These are phyloP conservation scores for Hoplodrina ambigua DNA, from an alignment of 2,888 invertebrate genomes.

Conservation along the genomic window DNA sequence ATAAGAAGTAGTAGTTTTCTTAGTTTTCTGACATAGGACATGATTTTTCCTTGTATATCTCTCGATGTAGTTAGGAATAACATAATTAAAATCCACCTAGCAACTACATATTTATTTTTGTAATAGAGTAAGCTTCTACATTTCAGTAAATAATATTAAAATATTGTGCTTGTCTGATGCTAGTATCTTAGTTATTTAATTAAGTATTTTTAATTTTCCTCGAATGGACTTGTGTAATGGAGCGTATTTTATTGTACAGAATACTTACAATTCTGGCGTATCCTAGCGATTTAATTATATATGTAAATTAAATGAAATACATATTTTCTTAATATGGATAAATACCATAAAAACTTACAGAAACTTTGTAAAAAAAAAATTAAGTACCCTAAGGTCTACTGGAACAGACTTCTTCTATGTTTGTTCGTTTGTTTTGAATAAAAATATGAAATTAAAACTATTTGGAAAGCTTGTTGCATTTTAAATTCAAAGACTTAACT, in stretches of 20 bases:
- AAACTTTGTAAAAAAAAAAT: constrained; percentile 17
- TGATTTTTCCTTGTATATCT: constrained; percentile 8
- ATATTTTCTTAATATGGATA: constrained; percentile 53
- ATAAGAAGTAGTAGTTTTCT: constrained; percentile 25
- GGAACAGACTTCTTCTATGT: constrained; percentile 31
- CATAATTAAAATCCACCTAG: constrained; percentile 25
- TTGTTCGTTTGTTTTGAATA: constrained; percentile 41
- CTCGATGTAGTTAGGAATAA: constrained; percentile 9
- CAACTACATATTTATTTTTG: constrained; percentile 43
- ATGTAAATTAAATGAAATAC: constrained; percentile 40
- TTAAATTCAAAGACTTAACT: constrained; percentile 28
- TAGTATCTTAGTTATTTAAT: constrained; percentile 44
- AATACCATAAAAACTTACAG: constrained; percentile 22
- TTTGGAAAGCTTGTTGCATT: constrained; percentile 36
- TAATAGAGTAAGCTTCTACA: constrained; percentile 37
- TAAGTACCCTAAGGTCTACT: constrained; percentile 34
- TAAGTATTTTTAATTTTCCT: constrained; percentile 25
- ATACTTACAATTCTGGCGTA: constrained; percentile 35
- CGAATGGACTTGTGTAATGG: constrained; percentile 16
- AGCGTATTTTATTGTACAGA: constrained; percentile 30
- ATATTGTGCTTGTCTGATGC: constrained; percentile 50
- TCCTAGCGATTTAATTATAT: constrained; percentile 19
- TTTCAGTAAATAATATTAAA: constrained; percentile 31
- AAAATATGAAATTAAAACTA: constrained; percentile 9
- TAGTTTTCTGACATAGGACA: constrained; percentile 13